Evolutionary conservation across 2,113 vertebrate genomes (phyloP), one percentile per base, ranked within the genome.

Genomic region (Stercorarius parasiticus): DNA sequence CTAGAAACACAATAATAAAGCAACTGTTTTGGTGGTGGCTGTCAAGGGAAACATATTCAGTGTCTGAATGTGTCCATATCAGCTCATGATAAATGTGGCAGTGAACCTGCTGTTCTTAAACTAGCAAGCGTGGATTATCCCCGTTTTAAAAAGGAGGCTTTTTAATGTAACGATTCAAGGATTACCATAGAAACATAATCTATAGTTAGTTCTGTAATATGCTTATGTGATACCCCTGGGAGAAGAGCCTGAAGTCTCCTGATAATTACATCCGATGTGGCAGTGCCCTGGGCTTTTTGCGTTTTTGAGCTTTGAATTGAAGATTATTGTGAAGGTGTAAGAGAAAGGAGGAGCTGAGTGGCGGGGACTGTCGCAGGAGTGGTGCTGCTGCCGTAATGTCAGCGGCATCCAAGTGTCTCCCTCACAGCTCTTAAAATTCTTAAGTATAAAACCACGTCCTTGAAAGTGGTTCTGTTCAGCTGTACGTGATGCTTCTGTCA

Each of bases 171-270:
- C 40, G 21, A 42, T 66, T 49, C 53, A 12, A 40, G 89, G 73
- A 78, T 95, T 80, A 18, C 95, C 73, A 85, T 97, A 91, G 95
- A 79, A 94, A 97, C 62, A 2, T 20, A 11, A 82, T 52, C 80
- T 89, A 1, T 34, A 43, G 88, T 64, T 95, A 59, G 70, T 61
- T 62, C 80, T 43, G 43, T 20, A 27, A 55, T 17, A 20, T 34
- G 76, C 76, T 91, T 12, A 9, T 23, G 47, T 0, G 55, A 7
- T 69, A 1, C 50, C 74, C 55, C 67, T 25, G 69, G 69, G 94
- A 86, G 83, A 76, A 66, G 88, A 90, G 82, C 52, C 61, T 65
- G 42, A 47, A 76, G 86, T 47, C 88, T 86, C 76, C 82, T 36
- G 86, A n/a, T 38, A 62, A 38, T 25, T 74, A 38, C 29, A 20